Evolutionary conservation across 2,113 vertebrate genomes (phyloP), one percentile per base, ranked within the genome.

Genomic region (Callipepla squamata): DNA sequence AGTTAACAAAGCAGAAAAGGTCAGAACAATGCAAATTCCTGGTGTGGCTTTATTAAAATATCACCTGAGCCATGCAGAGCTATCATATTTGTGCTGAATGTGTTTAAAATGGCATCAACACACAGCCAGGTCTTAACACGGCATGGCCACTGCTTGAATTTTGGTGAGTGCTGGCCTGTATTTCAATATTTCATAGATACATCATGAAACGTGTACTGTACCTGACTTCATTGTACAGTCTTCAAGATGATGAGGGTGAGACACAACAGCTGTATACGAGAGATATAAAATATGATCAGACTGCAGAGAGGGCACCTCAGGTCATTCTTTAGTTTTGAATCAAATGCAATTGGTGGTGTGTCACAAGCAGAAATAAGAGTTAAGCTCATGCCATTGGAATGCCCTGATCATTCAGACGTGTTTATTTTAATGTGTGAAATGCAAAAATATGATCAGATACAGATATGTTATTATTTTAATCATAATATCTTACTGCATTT

Each of bases 401-500:
- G 0, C 53, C 20, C 72, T 80, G 44, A 75, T 90, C 40, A 84
- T 51, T 86, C 82, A 65, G n/a, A n/a, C 3, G 0, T 62, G 26
- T 90, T 85, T 94, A 93, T 93, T 89, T 85, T 61, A 85, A 65
- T 68, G 40, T 48, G n/a, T 44, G 26, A 92, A 86, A 90, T 74
- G 82, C 30, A 88, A 90, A 83, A 96, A 45, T 38, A 62, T 13
- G 4, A 84, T 94, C 68, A 86, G 91, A 94, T 86, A 66, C 51
- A 87, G 68, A 51, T 80, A 91, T 48, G 68, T 77, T 92, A 85
- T 90, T 93, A 91, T 93, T 87, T 92, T 80, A 94, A 74, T 89
- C 19, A 55, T 75, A 73, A n/a, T 62, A 76, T 76, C 84, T 87
- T 85, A 51, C 66, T 93, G 62, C 22, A 87, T 96, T 94, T 96